Percentiles rank a stretch among this genome's conserved stretches.
These are phyloP conservation scores for Carcharodon carcharias DNA, from an alignment of 2,797 vertebrate species.

Conservation along the genomic window DNA sequence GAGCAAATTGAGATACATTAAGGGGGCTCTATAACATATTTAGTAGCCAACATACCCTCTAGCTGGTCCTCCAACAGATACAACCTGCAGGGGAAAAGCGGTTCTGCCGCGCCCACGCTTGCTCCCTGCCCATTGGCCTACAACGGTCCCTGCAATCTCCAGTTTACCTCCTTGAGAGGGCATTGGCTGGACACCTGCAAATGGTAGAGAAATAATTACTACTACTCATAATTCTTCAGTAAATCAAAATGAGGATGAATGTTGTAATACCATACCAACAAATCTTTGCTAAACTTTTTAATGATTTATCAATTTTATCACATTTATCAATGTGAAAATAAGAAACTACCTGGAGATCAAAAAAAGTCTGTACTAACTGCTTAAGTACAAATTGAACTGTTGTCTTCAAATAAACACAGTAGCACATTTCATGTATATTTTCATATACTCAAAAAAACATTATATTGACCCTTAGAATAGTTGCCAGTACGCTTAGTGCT, in stretches of 20 bases:
- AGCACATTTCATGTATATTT: not conserved
- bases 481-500: not conserved
- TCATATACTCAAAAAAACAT: not conserved
- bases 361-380: not conserved
- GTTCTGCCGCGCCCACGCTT: slow-evolving; percentile 74
- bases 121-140: slow-evolving; percentile 88
- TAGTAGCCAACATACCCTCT: slow-evolving; percentile 66
- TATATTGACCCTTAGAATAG: not conserved
- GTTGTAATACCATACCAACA: not conserved
- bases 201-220: slow-evolving; percentile 40
- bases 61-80: slow-evolving; percentile 81
- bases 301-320: not conserved
- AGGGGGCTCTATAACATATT: not conserved
- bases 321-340: not conserved
- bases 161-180: slow-evolving; percentile 88
- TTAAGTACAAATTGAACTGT: not conserved
- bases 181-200: slow-evolving; percentile 72
- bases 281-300: not conserved
- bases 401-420: not conserved
- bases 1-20: not conserved
- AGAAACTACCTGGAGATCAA: not conserved
- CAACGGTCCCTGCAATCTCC: slow-evolving; percentile 91
- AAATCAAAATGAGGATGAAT: not conserved
- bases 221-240: not conserved
- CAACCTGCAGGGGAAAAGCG: slow-evolving; percentile 79